Evolutionary conservation across 1,140 invertebrate genomes (phyloP).

Genomic region (Apis dorsata): DNA sequence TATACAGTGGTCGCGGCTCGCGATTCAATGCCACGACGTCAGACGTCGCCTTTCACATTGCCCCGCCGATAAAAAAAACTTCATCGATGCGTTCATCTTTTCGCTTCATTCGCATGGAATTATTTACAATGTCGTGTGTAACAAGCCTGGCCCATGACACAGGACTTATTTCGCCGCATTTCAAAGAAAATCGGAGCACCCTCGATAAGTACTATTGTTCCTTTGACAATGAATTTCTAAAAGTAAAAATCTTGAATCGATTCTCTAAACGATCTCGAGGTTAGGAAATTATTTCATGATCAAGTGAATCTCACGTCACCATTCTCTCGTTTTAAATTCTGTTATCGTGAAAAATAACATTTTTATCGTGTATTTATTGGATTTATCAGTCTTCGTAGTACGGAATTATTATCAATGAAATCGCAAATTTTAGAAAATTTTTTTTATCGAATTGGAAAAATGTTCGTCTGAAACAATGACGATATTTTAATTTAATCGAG

Average conservation of each 20-base stretch:
- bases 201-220: constrained; percentile 40
- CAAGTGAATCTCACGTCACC: background rate
- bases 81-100: constrained; percentile 31
- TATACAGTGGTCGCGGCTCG: constrained; percentile 77
- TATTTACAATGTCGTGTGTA: constrained; percentile 50
- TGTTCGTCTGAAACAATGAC: constrained; percentile 24
- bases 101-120: constrained; percentile 21
- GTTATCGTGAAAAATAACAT: constrained; percentile 13
- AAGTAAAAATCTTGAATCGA: background rate
- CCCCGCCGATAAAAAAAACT: constrained; percentile 72
- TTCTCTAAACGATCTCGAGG: background rate
- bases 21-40: constrained; percentile 77
- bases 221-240: background rate
- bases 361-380: constrained; percentile 38
- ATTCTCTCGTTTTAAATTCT: constrained; percentile 1
- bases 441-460: constrained; percentile 43
- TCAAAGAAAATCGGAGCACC: constrained; percentile 21
- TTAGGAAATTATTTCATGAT: background rate
- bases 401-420: constrained; percentile 62
- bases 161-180: background rate
- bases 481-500: constrained; percentile 24
- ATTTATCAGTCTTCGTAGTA: constrained; percentile 69
- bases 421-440: constrained; percentile 47
- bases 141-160: background rate
- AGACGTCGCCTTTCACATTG: constrained; percentile 76